These are phyloP conservation scores for Lates japonicus DNA, from an alignment of 2,797 vertebrate species.

Conservation along the genomic window DNA sequence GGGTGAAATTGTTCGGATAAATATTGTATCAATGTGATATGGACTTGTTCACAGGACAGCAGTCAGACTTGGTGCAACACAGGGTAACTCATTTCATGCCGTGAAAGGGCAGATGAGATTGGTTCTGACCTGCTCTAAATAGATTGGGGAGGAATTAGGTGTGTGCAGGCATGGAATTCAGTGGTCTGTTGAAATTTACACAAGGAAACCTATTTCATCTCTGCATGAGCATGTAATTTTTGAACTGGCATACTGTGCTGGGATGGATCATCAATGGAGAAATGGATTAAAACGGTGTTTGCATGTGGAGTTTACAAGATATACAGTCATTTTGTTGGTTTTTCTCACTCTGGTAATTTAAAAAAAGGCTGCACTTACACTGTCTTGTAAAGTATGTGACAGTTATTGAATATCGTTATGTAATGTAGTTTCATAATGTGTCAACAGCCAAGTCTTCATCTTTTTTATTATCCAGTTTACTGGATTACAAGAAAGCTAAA, in stretches of 20 bases:
- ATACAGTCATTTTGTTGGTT: not conserved
- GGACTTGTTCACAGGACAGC: conserved; percentile 43
- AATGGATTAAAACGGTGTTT: conserved; percentile 36
- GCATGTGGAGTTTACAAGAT: not conserved
- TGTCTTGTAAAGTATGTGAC: conserved; percentile 1
- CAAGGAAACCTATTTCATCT: conserved; percentile 51
- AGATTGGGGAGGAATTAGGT: conserved; percentile 42
- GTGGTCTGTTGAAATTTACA: conserved; percentile 50
- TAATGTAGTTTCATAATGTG: conserved; percentile 11
- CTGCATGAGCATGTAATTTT: conserved; percentile 52
- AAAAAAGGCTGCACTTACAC: not conserved
- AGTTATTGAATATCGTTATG: not conserved
- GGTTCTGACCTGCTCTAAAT: conserved; percentile 36
- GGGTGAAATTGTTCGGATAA: conserved; percentile 45
- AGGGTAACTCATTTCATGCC: conserved; percentile 52
- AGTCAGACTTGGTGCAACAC: conserved; percentile 33
- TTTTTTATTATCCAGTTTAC: conserved; percentile 24
- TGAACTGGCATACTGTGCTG: conserved; percentile 8
- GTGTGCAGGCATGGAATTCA: conserved; percentile 32
- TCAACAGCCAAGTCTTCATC: conserved; percentile 4
- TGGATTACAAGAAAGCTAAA: conserved; percentile 9
- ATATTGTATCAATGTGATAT: conserved; percentile 50
- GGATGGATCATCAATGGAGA: conserved; percentile 23
- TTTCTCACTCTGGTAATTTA: not conserved
- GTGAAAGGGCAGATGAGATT: conserved; percentile 63